These are phyloP conservation scores for Sinocyclocheilus maitianheensis DNA, from an alignment of 2,113 vertebrate species.

Conservation along the genomic window DNA sequence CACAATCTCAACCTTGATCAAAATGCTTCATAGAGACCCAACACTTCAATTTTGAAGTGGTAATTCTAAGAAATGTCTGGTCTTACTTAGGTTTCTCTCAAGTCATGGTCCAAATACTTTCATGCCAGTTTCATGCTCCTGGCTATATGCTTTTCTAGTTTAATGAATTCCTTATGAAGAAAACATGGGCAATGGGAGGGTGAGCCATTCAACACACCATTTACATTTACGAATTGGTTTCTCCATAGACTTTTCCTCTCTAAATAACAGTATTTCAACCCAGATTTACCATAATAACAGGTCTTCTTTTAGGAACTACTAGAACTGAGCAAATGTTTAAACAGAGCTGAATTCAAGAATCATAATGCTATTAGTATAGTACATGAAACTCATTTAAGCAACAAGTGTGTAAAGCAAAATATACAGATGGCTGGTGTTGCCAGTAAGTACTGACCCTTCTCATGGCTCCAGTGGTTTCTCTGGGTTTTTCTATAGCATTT, in stretches of 20 bases:
- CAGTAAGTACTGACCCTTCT: neutral
- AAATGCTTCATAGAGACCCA: neutral
- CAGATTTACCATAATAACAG: conserved; percentile 29
- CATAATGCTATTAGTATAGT: neutral
- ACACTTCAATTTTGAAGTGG: conserved; percentile 18
- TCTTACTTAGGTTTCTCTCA: conserved; percentile 46
- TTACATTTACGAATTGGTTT: conserved; percentile 35
- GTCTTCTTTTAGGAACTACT: conserved; percentile 6
- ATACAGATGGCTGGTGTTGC: conserved; percentile 1
- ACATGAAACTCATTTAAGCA: conserved; percentile 15
- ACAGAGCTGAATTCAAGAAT: neutral
- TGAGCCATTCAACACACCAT: conserved; percentile 31
- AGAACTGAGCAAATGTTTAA: neutral
- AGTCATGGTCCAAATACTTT: conserved; percentile 6
- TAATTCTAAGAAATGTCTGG: conserved; percentile 47
- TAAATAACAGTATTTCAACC: conserved; percentile 20
- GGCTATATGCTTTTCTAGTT: conserved; percentile 51
- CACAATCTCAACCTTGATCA: conserved; percentile 1
- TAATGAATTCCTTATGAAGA: conserved; percentile 62
- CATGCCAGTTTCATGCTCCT: conserved; percentile 26
- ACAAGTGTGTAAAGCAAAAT: neutral
- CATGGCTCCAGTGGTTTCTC: neutral
- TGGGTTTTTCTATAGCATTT: neutral
- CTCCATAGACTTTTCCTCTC: conserved; percentile 10
- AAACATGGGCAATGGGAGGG: conserved; percentile 21